Evolutionary conservation across 2,797 vertebrate genomes (phyloP), one percentile per base, ranked within the genome.

Genomic region (Dendrocincla tyrannina): DNA sequence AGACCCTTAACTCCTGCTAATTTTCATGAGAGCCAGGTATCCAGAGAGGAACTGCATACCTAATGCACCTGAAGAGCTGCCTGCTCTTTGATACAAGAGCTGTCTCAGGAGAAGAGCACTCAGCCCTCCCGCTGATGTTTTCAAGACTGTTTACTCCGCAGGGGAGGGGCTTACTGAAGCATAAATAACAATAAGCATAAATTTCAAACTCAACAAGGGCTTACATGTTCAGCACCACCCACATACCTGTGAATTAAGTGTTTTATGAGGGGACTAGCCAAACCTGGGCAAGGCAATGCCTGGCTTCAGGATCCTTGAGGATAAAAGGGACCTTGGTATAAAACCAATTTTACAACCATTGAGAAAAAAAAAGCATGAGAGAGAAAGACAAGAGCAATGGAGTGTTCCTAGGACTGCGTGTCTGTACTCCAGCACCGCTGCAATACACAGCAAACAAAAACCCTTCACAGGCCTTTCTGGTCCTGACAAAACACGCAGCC

Each of bases 131-230:
- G 8, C 58, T 80, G 41, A 5, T 49, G 30, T 80, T 85, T 60
- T 30, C 9, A 5, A 89, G 49, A 46, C 49, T 42, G 15, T 62
- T 93, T 78, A 66, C 37, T 90, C 23, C 64, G 27, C 50, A 52
- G 23, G n/a, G 27, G 47, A 88, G 32, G n/a, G 49, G 37, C 52
- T 69, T 59, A 81, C 18, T 47, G 63, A 79, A 73, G 56, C 59
- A 64, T 58, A 92, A 93, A 79, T 84, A 94, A 85, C 52, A 89
- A 67, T 2, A 5, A 80, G 19, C 42, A 66, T 11, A 60, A 60
- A 81, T 69, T 82, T 66, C 77, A 79, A 75, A 82, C 52, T 91
- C 77, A 28, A 52, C 67, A 67, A 67, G 56, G 85, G 67, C 59
- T 89, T 59, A 67, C 55, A 47, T 6, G 50, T 46, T 87, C 67